Percentiles rank a stretch among this genome's conserved stretches.
Conservation (phyloP, 2,888 invertebrate genomes). For the Apodemia zela region DNA sequence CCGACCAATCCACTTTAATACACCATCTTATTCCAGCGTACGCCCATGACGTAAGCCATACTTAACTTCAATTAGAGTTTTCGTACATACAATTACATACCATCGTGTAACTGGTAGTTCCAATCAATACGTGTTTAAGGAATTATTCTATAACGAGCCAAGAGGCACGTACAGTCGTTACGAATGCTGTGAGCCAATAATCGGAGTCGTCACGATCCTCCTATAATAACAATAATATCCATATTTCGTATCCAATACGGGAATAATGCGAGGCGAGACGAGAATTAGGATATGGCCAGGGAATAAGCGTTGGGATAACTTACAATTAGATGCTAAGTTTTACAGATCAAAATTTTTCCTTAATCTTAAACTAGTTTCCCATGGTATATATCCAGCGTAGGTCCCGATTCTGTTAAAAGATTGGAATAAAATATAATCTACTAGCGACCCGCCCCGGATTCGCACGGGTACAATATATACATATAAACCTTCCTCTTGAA, state of each 20-base stretch:
- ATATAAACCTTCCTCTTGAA: no score
- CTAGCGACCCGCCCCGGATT: no score
- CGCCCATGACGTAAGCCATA: constrained; percentile 17
- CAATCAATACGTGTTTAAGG: constrained; percentile 34
- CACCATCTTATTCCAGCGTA: neutral
- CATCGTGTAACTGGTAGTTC: constrained; percentile 29
- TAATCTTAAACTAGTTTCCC: no score
- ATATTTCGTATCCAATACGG: constrained; percentile 72
- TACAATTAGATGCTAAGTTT: no score
- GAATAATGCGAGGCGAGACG: constrained; percentile 57
- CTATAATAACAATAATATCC: constrained; percentile 75
- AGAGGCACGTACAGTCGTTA: constrained; percentile 39
- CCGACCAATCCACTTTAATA: neutral
- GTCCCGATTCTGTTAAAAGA: no score
- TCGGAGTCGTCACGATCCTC: constrained; percentile 57
- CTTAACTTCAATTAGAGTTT: constrained; percentile 20
- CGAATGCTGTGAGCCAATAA: constrained; percentile 41
- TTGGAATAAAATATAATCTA: no score
- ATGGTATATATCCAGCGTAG: no score
- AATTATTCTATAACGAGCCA: constrained; percentile 32
- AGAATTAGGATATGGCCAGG: constrained; percentile 60
- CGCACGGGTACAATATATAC: no score
- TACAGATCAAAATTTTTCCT: no score
- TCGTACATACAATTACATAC: constrained; percentile 24
- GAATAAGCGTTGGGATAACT: constrained; percentile 35